Conservation (phyloP, 1,140 invertebrate species). For the Drosophila asahinai region DNA sequence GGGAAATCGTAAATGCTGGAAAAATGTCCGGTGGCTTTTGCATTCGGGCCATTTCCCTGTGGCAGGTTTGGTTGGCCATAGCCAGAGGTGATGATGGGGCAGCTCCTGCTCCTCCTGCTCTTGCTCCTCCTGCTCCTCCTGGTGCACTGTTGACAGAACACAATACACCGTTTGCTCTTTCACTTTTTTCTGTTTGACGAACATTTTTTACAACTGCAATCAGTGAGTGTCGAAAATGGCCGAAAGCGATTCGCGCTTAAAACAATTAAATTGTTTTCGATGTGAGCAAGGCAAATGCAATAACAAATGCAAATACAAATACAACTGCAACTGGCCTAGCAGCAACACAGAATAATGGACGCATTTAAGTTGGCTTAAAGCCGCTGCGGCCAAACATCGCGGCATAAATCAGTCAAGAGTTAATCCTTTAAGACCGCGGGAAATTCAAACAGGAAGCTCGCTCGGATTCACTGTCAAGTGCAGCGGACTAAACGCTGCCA, state of each 20-base stretch:
- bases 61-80: not conserved
- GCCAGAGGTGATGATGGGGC: slow-evolving; percentile 36
- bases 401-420: slow-evolving; percentile 21
- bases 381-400: slow-evolving; percentile 20
- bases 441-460: slow-evolving; percentile 15
- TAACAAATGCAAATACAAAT: not conserved
- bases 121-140: slow-evolving; percentile 7
- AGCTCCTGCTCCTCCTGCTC: slow-evolving; percentile 17
- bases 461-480: slow-evolving; percentile 40
- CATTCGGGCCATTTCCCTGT: slow-evolving; percentile 23
- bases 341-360: slow-evolving; percentile 26
- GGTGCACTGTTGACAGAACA: slow-evolving; percentile 60
- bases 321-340: not conserved
- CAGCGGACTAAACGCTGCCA: slow-evolving; percentile 16
- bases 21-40: slow-evolving; percentile 51
- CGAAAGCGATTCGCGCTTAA: slow-evolving; percentile 60
- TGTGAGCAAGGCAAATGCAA: slow-evolving; percentile 18
- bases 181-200: slow-evolving; percentile 26
- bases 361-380: slow-evolving; percentile 37
- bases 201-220: slow-evolving; percentile 57
- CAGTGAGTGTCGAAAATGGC: slow-evolving; percentile 56
- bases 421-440: slow-evolving; percentile 11
- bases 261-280: slow-evolving; percentile 67
- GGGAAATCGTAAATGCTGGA: slow-evolving; percentile 71
- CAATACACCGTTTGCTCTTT: slow-evolving; percentile 39